phyloP scores from a whole-genome alignment of 2,888 invertebrate genomes.

The Nomada ferruginata region DNA sequence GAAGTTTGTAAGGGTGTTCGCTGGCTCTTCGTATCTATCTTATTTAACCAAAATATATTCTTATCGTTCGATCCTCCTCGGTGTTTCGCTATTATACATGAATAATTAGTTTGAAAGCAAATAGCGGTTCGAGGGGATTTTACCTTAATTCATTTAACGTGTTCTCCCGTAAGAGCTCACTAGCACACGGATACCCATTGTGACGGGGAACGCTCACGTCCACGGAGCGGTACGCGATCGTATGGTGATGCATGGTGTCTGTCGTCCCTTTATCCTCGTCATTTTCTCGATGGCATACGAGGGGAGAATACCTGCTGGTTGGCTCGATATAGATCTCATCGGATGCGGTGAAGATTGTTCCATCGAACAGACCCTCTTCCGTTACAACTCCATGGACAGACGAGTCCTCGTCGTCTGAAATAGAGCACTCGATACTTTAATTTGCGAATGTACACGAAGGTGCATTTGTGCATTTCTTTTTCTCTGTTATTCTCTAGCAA shows the following conservation, averaged over 20 bases:
- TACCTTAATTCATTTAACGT: slow-evolving; percentile 52
- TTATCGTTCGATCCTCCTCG: not conserved
- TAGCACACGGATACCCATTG: slow-evolving; percentile 76
- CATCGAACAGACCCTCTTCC: slow-evolving; percentile 93
- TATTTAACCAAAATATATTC: no score
- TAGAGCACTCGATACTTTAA: not conserved
- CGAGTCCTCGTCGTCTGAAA: slow-evolving; percentile 92
- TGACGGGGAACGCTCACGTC: slow-evolving; percentile 86
- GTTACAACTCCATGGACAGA: slow-evolving; percentile 93
- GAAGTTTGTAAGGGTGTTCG: no score
- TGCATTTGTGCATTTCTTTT: no score
- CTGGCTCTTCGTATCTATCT: no score
- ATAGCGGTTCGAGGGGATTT: not conserved
- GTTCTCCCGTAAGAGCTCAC: slow-evolving; percentile 79
- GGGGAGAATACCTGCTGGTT: slow-evolving; percentile 86
- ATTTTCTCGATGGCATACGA: slow-evolving; percentile 74
- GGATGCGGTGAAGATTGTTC: slow-evolving; percentile 90
- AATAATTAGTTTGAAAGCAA: not conserved
- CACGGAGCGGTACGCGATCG: slow-evolving; percentile 91
- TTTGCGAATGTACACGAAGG: not conserved
- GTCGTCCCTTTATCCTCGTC: slow-evolving; percentile 75
- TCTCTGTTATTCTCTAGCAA: no score
- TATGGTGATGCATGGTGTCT: slow-evolving; percentile 86
- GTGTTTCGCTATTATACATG: not conserved
- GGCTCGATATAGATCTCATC: slow-evolving; percentile 94